Base-by-base conservation (phyloP, 2,888 invertebrate species). In the Actias luna region DNA sequence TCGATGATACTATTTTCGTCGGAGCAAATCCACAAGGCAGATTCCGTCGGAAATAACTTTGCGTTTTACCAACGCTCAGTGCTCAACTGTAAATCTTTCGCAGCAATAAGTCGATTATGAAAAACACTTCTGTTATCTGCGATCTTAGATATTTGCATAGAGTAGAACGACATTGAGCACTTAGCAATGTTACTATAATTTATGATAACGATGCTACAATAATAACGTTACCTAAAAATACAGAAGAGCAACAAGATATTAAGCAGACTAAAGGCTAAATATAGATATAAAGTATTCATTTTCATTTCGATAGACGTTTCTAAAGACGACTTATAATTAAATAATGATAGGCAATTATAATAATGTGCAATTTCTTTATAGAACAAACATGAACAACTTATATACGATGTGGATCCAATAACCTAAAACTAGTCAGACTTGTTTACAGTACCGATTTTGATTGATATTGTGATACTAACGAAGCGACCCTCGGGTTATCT, bases 1-100 rank as follows among this genome's bases (percentile, higher is more conserved):
- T 85, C 85, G 87, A 88, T 86, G 88, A 82, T 87, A 84, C 90
- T 92, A 92, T 91, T 91, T 89, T 84, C 72, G 87, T 80, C 85
- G 72, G 83, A 83, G 84, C 85, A 80, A 87, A 89, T 88, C 82
- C 85, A 86, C 87, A 85, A 87, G 85, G 85, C 87, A 83, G 85
- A 90, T 88, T 88, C 87, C 85, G 79, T 87, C 85, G 78, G 85
- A 90, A 89, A 90, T 91, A 91, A 87, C 89, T 87, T 76, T 72
- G 81, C 78, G 83, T 84, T 83, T 84, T 82, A 84, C 83, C 87
- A 84, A 80, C 83, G 72, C 75, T 74, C 76, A 72, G 78, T 72
- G 76, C 74, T 72, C 77, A 71, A 77, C 78, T 74, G 83, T 88
- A 87, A 90, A 90, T 89, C 88, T 89, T 85, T 88, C 84, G 82